phyloP scores from a whole-genome alignment of 2,797 vertebrate genomes.

The Emydoidea blandingii region DNA sequence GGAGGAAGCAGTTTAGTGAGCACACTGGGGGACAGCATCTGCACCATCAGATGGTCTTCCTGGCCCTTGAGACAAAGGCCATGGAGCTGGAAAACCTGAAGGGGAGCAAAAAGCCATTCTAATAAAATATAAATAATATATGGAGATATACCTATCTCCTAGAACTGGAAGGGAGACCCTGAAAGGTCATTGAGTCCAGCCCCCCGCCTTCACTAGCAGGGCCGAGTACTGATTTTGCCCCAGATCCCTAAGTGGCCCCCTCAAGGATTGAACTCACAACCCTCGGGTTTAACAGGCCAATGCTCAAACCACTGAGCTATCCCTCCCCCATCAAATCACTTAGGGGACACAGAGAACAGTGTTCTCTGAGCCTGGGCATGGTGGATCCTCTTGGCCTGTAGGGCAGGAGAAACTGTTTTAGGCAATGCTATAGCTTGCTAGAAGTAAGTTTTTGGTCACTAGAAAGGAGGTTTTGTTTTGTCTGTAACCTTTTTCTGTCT shows the following conservation, averaged over 20 bases:
- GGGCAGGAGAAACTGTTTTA: background rate
- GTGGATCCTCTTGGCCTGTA: background rate
- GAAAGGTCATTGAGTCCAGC: no score
- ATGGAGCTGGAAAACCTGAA: background rate
- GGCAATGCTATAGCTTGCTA: background rate
- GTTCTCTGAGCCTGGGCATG: background rate
- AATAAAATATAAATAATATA: background rate
- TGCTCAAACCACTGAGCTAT: no score
- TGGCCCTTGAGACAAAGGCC: background rate
- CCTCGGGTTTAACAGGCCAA: no score
- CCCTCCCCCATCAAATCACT: background rate
- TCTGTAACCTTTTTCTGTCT: background rate
- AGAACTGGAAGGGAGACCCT: no score
- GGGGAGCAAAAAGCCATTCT: background rate
- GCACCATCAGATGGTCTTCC: background rate
- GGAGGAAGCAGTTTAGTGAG: background rate
- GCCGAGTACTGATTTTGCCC: no score
- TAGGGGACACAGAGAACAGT: background rate
- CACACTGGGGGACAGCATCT: background rate
- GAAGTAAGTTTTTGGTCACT: background rate
- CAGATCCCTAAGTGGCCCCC: no score
- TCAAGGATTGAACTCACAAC: no score
- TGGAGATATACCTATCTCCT: no score
- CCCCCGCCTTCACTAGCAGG: no score
- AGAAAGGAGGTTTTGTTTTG: background rate